A percentile compares a stretch with the other conserved stretches of the same genome.
These are phyloP conservation scores for Dicaeum eximium DNA, from an alignment of 2,113 vertebrate species.

Conservation along the genomic window DNA sequence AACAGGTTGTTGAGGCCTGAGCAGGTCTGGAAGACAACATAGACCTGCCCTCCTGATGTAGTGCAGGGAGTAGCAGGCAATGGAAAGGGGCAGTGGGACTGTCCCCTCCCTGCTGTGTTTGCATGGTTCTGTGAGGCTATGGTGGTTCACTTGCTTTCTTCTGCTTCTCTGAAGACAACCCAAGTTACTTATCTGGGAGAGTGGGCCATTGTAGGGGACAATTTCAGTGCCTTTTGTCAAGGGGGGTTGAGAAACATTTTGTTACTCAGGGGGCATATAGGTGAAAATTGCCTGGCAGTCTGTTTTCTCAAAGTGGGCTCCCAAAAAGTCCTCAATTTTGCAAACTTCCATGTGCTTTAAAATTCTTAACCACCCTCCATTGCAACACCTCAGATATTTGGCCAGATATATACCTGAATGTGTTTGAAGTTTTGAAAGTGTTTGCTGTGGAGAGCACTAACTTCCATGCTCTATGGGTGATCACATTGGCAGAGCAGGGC, in stretches of 20 bases:
- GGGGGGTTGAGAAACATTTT: accelerated
- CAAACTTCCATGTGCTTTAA: not conserved
- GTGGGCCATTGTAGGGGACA: not conserved
- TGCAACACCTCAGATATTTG: not conserved
- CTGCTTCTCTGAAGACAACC: not conserved
- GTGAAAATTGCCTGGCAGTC: not conserved
- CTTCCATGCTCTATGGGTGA: accelerated
- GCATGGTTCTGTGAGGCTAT: accelerated
- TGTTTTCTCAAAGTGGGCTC: not conserved
- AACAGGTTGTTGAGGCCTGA: not conserved
- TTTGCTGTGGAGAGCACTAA: not conserved
- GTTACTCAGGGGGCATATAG: not conserved
- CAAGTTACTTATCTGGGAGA: not conserved
- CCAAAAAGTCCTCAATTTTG: not conserved
- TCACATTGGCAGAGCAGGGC: accelerated
- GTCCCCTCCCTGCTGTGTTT: accelerated
- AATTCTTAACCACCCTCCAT: not conserved
- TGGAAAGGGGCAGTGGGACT: not conserved
- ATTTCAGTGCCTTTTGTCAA: not conserved
- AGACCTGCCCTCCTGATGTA: not conserved
- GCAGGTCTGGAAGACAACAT: not conserved
- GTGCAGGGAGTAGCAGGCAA: not conserved
- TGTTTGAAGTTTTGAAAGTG: not conserved
- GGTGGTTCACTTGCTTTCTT: not conserved
- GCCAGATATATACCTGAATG: not conserved